Percentiles rank a stretch among this genome's conserved stretches.
Conservation (phyloP, 2,797 vertebrate genomes). For the Coccyzus lansbergi region DNA sequence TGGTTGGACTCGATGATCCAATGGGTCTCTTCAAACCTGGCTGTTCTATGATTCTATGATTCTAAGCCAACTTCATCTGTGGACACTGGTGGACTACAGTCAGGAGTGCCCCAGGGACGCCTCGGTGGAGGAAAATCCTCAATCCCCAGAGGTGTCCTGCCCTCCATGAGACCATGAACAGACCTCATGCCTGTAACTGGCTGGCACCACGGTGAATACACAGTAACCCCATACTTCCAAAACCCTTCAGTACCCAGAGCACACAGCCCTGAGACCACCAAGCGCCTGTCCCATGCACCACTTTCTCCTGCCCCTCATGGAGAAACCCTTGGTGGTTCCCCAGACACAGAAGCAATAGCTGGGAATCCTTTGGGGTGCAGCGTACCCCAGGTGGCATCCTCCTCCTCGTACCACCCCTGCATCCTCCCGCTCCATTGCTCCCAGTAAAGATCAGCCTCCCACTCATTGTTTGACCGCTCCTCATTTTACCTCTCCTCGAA, state of each 20-base stretch:
- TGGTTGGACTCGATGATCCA: no score
- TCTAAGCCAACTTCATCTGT: accelerated
- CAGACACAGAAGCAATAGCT: neutral
- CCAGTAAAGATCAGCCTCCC: neutral
- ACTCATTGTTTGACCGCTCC: neutral
- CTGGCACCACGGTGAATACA: accelerated
- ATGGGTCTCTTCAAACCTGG: no score
- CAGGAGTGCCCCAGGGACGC: neutral
- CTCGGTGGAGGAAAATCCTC: neutral
- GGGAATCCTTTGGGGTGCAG: neutral
- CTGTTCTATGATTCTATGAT: no score
- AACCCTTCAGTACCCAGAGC: neutral
- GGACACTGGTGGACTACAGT: no score
- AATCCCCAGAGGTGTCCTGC: neutral
- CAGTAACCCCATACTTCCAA: accelerated
- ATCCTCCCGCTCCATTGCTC: neutral
- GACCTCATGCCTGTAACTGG: neutral
- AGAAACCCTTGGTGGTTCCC: neutral
- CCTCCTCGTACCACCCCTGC: neutral
- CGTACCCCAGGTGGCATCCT: neutral
- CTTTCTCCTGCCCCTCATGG: neutral
- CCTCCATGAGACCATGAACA: neutral
- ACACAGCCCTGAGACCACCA: neutral
- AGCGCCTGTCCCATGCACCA: neutral
- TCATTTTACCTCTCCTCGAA: no score